Percentiles rank a stretch among this genome's conserved stretches.
These are phyloP conservation scores for Syngnathus rostellatus DNA, from an alignment of 2,797 vertebrate genomes.

Conservation along the genomic window DNA sequence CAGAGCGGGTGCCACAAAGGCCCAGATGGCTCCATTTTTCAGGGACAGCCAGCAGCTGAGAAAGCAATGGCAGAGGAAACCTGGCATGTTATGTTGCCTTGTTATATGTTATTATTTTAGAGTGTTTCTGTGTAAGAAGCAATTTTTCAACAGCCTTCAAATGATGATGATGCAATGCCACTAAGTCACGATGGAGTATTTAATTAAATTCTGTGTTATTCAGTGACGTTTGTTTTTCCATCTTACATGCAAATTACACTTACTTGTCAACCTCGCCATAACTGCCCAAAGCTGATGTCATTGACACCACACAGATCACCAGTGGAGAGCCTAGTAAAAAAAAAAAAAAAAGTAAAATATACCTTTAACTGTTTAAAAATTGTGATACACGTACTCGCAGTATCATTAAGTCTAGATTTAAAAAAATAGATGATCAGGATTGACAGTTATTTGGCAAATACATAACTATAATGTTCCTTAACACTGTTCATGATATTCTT, in stretches of 20 bases:
- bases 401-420: neutral
- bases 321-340: slow-evolving; percentile 75
- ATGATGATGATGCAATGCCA: slow-evolving; percentile 27
- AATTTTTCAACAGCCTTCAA: slow-evolving; percentile 14
- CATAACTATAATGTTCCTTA: neutral
- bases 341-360: slow-evolving; percentile 10
- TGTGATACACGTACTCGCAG: neutral
- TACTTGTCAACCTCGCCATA: slow-evolving; percentile 84
- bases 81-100: neutral
- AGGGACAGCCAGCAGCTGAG: slow-evolving; percentile 92
- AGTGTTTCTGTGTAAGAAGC: slow-evolving; percentile 14
- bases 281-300: slow-evolving; percentile 74
- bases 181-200: slow-evolving; percentile 3
- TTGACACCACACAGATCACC: slow-evolving; percentile 80
- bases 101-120: slow-evolving; percentile 11
- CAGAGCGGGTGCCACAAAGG: slow-evolving; percentile 89
- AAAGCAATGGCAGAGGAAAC: slow-evolving; percentile 23
- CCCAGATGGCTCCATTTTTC: slow-evolving; percentile 86
- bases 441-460: neutral
- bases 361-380: slow-evolving; percentile 10
- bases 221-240: neutral
- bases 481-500: neutral
- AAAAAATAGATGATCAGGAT: neutral
- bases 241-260: slow-evolving; percentile 47
- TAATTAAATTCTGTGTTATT: slow-evolving; percentile 7